phyloP scores from a whole-genome alignment of 2,888 invertebrate species.

The Yponomeuta malinellus region DNA sequence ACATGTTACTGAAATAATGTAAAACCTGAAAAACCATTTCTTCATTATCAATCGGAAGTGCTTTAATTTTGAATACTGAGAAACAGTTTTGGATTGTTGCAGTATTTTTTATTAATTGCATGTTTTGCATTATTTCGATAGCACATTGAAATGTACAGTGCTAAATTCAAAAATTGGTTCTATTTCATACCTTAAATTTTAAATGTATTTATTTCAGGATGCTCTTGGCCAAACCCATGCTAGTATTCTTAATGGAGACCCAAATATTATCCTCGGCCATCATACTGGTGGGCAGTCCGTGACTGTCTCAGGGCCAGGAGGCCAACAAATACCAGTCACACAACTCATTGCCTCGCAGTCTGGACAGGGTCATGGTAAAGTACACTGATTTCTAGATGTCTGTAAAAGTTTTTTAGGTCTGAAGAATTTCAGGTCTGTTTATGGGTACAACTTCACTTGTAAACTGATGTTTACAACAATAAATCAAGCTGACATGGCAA shows the following conservation, averaged over 20 bases:
- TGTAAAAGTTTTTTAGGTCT: not conserved
- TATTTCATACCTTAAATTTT: not conserved
- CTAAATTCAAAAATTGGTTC: not conserved
- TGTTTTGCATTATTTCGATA: too few relatives aligned
- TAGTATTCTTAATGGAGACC: slow-evolving; percentile 67
- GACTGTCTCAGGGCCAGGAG: slow-evolving; percentile 54
- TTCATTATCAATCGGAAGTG: too few relatives aligned
- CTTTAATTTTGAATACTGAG: too few relatives aligned
- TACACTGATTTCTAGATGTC: not conserved
- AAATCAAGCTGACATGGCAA: not conserved
- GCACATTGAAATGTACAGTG: too few relatives aligned
- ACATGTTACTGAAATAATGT: too few relatives aligned
- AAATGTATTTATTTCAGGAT: slow-evolving; percentile 47
- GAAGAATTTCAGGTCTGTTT: not conserved
- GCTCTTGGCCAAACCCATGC: slow-evolving; percentile 54
- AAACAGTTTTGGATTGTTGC: too few relatives aligned
- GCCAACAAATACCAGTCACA: slow-evolving; percentile 66
- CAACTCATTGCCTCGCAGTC: slow-evolving; percentile 67
- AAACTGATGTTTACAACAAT: not conserved
- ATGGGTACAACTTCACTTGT: too few relatives aligned
- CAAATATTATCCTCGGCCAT: slow-evolving; percentile 74
- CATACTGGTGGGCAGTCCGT: slow-evolving; percentile 64
- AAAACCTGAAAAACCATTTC: too few relatives aligned
- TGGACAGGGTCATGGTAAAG: slow-evolving; percentile 61
- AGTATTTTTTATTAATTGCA: too few relatives aligned